Evolutionary conservation across 1,140 invertebrate species (phyloP), one percentile per base, ranked within the genome.

Genomic region (Elysia chlorotica): DNA sequence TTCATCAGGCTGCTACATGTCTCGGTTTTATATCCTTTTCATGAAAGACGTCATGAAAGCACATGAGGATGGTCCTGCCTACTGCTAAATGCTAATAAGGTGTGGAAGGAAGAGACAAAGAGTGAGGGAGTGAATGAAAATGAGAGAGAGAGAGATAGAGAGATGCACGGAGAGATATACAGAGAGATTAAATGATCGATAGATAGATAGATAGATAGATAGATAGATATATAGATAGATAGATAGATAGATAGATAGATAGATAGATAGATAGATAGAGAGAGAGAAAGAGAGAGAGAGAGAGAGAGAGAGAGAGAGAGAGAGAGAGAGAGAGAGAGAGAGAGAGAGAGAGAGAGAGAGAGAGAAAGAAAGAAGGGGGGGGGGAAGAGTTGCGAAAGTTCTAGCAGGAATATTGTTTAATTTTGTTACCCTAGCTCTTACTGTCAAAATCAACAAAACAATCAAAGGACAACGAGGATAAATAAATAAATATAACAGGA

Each of bases 271-370:
- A 48, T 10, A 48, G 41, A 48, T 10, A 48, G 56, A 59, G 56
- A 59, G 56, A 59, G 56, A 59, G 56, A 59, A 25, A 59, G 10
- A 59, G 56, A 59, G 56, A 59, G 56, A 59, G 56, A 59, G 56
- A 59, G 56, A 59, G 56, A 59, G 56, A 59, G 56, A 59, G 10
- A 59, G 56, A 59, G 10, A 59, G 56, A 59, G 56, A 59, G 56
- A 59, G n/a, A 48, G 41, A 48, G 41, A 48, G 56, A 59, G 56
- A 59, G 56, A 59, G 56, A 25, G 56, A 25, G 56, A 59, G 56
- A 59, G 56, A 17, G 56, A 17, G 56, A 59, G 56, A 59, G 56
- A 25, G 56, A 59, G 41, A n/a, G n/a, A 48, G 41, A 48, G 10
- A 48, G n/a, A 48, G n/a, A 48, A 48, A 48, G n/a, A 48, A 59